These are phyloP conservation scores for Phania funesta DNA, from an alignment of 2,888 invertebrate species.

Conservation along the genomic window DNA sequence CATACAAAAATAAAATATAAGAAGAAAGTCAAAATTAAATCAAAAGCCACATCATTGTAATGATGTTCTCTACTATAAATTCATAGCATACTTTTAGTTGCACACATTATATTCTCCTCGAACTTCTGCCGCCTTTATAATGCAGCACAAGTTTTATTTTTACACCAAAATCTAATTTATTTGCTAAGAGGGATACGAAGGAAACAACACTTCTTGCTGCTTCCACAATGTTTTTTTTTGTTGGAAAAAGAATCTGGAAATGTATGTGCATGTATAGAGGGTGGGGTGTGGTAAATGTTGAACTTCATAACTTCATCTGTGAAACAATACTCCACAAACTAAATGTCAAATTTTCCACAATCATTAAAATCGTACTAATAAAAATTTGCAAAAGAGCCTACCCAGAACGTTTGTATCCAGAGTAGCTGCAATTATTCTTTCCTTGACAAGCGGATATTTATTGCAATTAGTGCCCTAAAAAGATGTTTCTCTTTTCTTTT, in stretches of 20 bases:
- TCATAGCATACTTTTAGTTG: constrained; percentile 52
- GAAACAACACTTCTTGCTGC: not conserved
- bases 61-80: constrained; percentile 32
- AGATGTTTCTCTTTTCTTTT: too few relatives aligned
- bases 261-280: too few relatives aligned
- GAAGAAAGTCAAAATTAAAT: constrained; percentile 52
- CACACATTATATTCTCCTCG: constrained; percentile 19
- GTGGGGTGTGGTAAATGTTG: not conserved
- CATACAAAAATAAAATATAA: constrained; percentile 12
- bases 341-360: too few relatives aligned
- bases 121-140: constrained; percentile 25
- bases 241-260: not conserved
- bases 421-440: too few relatives aligned
- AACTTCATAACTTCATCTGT: too few relatives aligned
- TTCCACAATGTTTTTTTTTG: not conserved
- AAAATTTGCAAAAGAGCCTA: too few relatives aligned
- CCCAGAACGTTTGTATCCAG: too few relatives aligned
- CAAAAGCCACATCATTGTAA: constrained; percentile 51
- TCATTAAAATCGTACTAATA: too few relatives aligned
- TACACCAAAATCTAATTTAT: constrained; percentile 54
- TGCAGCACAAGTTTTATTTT: constrained; percentile 12
- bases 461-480: too few relatives aligned
- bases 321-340: too few relatives aligned
- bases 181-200: constrained; percentile 7
- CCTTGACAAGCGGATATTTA: too few relatives aligned